phyloP scores from a whole-genome alignment of 2,888 invertebrate species.

The Drosophila macrospina region DNA sequence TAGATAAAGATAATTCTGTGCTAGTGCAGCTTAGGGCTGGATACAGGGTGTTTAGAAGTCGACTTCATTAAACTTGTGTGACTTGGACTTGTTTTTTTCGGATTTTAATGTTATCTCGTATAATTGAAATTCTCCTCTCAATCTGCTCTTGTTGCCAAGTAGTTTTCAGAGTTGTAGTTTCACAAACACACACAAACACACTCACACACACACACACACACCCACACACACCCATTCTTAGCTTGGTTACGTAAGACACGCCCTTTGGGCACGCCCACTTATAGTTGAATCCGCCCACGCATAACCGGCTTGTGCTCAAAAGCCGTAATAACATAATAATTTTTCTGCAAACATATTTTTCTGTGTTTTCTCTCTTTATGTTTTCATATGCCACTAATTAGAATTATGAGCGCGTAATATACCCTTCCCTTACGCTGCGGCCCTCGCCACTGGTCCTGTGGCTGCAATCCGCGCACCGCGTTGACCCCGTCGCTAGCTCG shows the following conservation, averaged over 20 bases:
- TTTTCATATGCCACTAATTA: conserved; percentile 74
- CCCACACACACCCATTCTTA: too few relatives aligned
- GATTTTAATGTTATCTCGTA: conserved; percentile 9
- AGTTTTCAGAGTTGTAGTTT: conserved; percentile 12
- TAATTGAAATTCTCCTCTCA: conserved; percentile 14
- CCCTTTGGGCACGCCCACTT: conserved; percentile 17
- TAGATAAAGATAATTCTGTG: too few relatives aligned
- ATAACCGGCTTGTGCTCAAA: conserved; percentile 66
- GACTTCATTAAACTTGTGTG: too few relatives aligned
- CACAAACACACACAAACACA: background rate
- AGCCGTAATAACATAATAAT: conserved; percentile 74
- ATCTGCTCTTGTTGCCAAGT: conserved; percentile 20
- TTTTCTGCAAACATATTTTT: conserved; percentile 50
- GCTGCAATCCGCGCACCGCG: background rate
- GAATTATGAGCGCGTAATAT: conserved; percentile 66
- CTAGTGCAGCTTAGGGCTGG: too few relatives aligned
- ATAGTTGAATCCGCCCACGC: conserved; percentile 49
- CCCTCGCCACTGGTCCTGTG: background rate
- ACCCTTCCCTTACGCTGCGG: background rate
- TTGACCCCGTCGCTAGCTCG: conserved; percentile 20
- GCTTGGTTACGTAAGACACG: conserved; percentile 4
- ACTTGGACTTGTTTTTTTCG: too few relatives aligned
- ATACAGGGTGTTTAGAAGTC: too few relatives aligned
- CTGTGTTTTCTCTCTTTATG: conserved; percentile 25
- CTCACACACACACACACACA: background rate